Evolutionary conservation across 1,140 invertebrate genomes (phyloP), one percentile per base, ranked within the genome.

Genomic region (Copidosoma floridanum): DNA sequence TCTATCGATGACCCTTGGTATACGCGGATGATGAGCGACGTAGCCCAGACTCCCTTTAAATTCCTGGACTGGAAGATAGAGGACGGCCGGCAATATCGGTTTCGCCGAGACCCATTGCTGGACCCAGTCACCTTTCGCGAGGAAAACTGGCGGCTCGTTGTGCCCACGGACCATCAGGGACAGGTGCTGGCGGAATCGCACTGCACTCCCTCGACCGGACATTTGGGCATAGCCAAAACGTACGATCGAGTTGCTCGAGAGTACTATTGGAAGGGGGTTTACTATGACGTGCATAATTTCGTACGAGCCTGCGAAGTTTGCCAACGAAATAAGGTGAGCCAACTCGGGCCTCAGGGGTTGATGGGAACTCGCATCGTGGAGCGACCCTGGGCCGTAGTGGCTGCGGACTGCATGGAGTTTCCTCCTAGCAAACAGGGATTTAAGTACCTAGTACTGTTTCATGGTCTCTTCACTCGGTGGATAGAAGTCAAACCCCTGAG

Each of bases 391-490:
- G 14, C 68, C 14, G 57, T 60, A 24, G 53, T 73, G 12, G 64
- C 66, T 0, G 55, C 50, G 0, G 72, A 76, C 58, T 38, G 70
- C 2, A 67, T 73, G 37, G 72, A 8, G 27, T 50, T 50, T 8
- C 26, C 47, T 5, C 24, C 16, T 2, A 50, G 47, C 27, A 50
- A 50, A 16, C 12, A 1, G 3, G 12, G 14, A 10, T 2, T 11
- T 10, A 50, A 50, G 2, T 76, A 71, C 55, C 50, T 77, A 1
- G 29, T 79, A 8, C 71, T 77, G 1, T 43, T 74, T 1, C 61
- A 68, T 10, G 74, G 78, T 66, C 62, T 67, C 14, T 72, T 74
- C 52, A 69, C 67, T 3, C 72, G 35, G n/a, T 32, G 47, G 23
- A 29, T 54, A n/a, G 38, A 41, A 16, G 23, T 41, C 4, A 41